A percentile compares a stretch with the other conserved stretches of the same genome.
phyloP scores from a whole-genome alignment of 1,140 invertebrate species.

The Armadillidium nasatum region DNA sequence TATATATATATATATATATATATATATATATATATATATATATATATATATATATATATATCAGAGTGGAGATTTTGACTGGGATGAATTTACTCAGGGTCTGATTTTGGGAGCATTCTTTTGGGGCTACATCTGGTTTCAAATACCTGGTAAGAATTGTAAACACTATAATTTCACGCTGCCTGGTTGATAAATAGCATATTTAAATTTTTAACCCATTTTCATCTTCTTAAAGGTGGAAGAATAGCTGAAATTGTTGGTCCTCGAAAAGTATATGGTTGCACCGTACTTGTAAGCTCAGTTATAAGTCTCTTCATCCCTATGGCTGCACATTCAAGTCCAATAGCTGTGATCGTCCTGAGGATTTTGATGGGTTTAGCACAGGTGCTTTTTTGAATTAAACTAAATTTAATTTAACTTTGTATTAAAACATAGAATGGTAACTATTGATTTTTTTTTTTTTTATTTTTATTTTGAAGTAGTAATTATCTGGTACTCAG shows the following conservation, averaged over 20 bases:
- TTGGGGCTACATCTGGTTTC: constrained; percentile 51
- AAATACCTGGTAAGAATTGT: constrained; percentile 52
- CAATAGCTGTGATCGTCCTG: constrained; percentile 32
- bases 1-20: too few species aligned
- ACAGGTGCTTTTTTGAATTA: not conserved
- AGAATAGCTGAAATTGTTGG: constrained; percentile 46
- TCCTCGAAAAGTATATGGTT: constrained; percentile 39
- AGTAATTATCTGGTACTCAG: too few species aligned
- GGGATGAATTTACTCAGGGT: constrained; percentile 47
- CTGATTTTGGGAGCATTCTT: constrained; percentile 51
- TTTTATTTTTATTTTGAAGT: too few species aligned
- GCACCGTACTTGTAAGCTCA: constrained; percentile 49
- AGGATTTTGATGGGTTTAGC: constrained; percentile 42
- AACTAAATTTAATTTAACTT: too few species aligned
- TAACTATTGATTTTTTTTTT: too few species aligned
- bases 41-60: too few species aligned
- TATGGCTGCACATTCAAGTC: constrained; percentile 28
- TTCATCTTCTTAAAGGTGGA: constrained; percentile 46
- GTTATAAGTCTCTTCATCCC: constrained; percentile 35
- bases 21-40: constrained; percentile 17
- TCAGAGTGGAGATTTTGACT: constrained; percentile 38
- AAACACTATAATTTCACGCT: too few species aligned
- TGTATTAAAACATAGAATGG: too few species aligned
- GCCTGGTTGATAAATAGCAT: too few species aligned
- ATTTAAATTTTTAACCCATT: not conserved